These are phyloP conservation scores for Brevimyrus niger DNA, from an alignment of 2,113 vertebrate species.

Conservation along the genomic window DNA sequence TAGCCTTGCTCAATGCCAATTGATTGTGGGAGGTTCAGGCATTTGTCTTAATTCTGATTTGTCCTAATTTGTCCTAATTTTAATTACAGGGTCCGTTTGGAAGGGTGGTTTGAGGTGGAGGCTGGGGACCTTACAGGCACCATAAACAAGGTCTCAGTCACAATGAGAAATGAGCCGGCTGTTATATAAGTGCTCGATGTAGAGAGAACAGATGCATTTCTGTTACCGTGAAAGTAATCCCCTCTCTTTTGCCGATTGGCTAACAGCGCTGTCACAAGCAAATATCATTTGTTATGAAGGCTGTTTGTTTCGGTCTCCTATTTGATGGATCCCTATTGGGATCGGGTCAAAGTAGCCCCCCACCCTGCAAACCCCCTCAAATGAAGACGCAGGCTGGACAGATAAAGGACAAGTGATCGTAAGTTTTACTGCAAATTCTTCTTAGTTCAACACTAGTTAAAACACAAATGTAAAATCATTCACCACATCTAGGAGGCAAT, in stretches of 20 bases:
- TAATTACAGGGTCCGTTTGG: conserved; percentile 63
- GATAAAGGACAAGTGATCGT: not conserved
- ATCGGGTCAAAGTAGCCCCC: not conserved
- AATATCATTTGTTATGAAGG: conserved; percentile 3
- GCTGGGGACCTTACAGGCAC: conserved; percentile 1
- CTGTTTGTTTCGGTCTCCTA: not conserved
- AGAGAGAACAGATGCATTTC: not conserved
- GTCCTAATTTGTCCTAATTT: conserved; percentile 21
- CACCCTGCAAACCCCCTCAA: not conserved
- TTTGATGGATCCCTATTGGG: not conserved
- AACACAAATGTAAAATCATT: not conserved
- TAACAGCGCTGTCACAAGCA: not conserved
- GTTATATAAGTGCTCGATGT: not conserved
- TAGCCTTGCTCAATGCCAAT: conserved; percentile 63
- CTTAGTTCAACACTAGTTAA: not conserved
- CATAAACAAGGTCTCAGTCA: conserved; percentile 19
- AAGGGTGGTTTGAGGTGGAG: conserved; percentile 46
- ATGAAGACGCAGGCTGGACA: not conserved
- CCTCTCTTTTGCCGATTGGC: not conserved
- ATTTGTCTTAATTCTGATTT: conserved; percentile 69
- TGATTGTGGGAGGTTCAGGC: conserved; percentile 61
- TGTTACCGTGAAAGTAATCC: conserved; percentile 15
- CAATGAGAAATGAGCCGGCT: conserved; percentile 1
- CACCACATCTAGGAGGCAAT: not conserved
- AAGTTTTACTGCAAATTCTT: not conserved